phyloP scores from a whole-genome alignment of 2,797 vertebrate genomes.

The Rallus crepitans region DNA sequence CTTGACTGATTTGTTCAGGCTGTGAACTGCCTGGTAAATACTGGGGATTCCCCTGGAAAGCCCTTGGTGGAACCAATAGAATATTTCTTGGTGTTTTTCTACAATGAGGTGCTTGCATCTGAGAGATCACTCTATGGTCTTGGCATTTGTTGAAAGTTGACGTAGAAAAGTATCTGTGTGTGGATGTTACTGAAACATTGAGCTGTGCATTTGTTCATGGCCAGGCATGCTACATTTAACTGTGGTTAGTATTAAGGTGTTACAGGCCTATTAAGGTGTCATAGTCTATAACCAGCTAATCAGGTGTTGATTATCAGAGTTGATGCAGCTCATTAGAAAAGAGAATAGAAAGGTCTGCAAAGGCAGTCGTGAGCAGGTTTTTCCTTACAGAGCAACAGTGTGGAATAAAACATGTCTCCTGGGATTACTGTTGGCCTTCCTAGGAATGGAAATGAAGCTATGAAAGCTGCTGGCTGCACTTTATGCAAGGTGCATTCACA shows the following conservation, averaged over 20 bases:
- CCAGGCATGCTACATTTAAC: background rate
- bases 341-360: background rate
- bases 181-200: background rate
- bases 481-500: background rate
- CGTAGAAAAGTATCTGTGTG: no score
- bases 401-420: background rate
- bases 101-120: fast-evolving
- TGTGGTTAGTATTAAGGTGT: background rate
- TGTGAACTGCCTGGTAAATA: background rate
- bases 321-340: background rate
- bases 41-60: background rate
- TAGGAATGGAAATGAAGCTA: background rate
- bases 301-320: background rate
- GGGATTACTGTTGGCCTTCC: background rate
- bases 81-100: background rate
- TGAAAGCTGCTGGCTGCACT: background rate
- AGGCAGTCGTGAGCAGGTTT: background rate
- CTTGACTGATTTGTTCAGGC: background rate
- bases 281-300: background rate
- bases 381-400: background rate
- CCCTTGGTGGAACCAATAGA: background rate
- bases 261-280: background rate
- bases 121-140: background rate
- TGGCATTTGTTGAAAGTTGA: background rate
- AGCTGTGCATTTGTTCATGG: background rate